Evolutionary conservation across 1,140 invertebrate genomes (phyloP), one percentile per base, ranked within the genome.

Genomic region (Zophobas atratus): DNA sequence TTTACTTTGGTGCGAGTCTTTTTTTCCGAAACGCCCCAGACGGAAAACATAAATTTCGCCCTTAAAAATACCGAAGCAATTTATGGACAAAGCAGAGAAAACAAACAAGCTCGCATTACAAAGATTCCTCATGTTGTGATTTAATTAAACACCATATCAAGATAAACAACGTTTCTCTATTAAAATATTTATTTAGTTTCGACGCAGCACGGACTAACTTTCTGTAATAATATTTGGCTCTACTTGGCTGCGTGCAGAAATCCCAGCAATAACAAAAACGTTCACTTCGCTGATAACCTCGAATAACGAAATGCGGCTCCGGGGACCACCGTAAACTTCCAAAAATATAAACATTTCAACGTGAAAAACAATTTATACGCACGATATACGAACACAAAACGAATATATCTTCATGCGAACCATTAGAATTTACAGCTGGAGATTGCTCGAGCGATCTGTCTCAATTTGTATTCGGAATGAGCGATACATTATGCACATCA

Each of bases 81-180:
- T 55, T 55, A 55, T 55, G 53, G 32, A 55, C 53, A 55, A 55
- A 55, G 41, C 49, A 73, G 48, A 2, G 41, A 73, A 53, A 75
- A 57, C 8, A 75, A 60, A 56, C 51, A 75, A 49, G 36, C 57
- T 36, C 49, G 46, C 46, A 49, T 55, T 73, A 49, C 34, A 77
- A 73, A 41, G 55, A 73, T 73, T 56, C 32, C 36, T 73, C 72
- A 77, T 73, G 71, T 77, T 77, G 55, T 60, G 76, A 48, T 77
- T 73, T 60, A 77, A 77, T 77, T 77, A 77, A 73, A 73, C 71
- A 49, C 20, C 53, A 60, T 48, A 60, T 63, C 33, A 63, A 71
- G 76, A 48, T 56, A 73, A 73, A 73, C 71, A 55, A 55, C 38
- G 41, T 33, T 73, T 56, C 49, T 39, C 55, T 56, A 73, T 56